phyloP scores from a whole-genome alignment of 1,140 invertebrate genomes.

The Sarcophaga bullata region DNA sequence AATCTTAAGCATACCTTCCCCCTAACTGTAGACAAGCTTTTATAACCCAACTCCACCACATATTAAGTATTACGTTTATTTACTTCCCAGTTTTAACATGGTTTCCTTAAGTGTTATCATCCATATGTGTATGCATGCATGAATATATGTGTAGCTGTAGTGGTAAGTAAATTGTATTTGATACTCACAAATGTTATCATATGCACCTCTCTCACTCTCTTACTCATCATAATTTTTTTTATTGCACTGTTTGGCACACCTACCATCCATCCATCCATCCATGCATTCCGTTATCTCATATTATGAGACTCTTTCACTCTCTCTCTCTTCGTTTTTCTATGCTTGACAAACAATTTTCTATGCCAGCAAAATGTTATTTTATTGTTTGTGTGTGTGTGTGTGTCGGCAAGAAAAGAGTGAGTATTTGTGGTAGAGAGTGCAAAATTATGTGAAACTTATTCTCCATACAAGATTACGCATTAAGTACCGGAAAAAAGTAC shows the following conservation, averaged over 20 bases:
- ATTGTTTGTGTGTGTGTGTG: no score
- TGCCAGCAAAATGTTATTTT: no score
- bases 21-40: neutral
- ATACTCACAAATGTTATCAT: neutral
- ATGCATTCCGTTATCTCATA: no score
- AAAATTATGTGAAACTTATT: no score
- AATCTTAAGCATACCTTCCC: neutral
- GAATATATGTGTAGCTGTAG: no score
- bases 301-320: neutral
- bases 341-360: no score
- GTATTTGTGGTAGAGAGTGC: no score
- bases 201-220: neutral
- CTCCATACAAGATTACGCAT: slow-evolving; percentile 14
- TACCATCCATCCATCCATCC: neutral
- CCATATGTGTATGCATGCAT: neutral
- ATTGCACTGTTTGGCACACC: neutral
- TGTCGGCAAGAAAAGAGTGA: no score
- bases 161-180: neutral
- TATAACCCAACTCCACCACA: neutral
- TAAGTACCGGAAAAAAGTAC: slow-evolving; percentile 25
- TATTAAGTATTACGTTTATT: neutral
- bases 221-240: neutral
- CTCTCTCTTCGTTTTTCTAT: no score
- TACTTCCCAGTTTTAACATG: neutral
- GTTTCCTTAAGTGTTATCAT: slow-evolving; percentile 11